Conservation (phyloP, 2,113 vertebrate species). For the Girardinichthys multiradiatus region DNA sequence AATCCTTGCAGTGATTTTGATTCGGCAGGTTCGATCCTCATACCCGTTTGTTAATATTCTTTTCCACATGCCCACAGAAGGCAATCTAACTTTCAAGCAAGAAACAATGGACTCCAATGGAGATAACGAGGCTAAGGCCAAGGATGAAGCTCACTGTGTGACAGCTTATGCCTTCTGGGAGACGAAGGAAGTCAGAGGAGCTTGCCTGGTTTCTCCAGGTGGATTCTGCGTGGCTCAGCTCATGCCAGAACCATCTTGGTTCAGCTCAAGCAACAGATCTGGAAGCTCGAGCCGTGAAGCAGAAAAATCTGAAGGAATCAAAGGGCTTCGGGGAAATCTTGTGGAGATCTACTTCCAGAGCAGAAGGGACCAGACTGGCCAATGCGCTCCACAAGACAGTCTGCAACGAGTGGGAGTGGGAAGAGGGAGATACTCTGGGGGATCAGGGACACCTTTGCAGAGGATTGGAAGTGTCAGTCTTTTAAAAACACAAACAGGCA, state of each 20-base stretch:
- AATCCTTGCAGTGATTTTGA: slow-evolving; percentile 83
- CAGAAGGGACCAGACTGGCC: slow-evolving; percentile 76
- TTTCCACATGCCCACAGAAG: slow-evolving; percentile 84
- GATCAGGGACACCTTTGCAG: slow-evolving; percentile 83
- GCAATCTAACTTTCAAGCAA: slow-evolving; percentile 49
- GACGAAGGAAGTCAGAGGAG: slow-evolving; percentile 83
- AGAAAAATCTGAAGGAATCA: slow-evolving; percentile 54
- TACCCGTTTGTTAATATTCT: slow-evolving; percentile 86
- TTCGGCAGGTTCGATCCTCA: slow-evolving; percentile 80
- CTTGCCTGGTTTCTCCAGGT: slow-evolving; percentile 82
- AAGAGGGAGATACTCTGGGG: slow-evolving; percentile 28
- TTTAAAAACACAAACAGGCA: slow-evolving; percentile 76
- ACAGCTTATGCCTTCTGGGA: slow-evolving; percentile 89
- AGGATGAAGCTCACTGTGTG: slow-evolving; percentile 83
- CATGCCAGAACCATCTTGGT: slow-evolving; percentile 86
- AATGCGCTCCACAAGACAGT: slow-evolving; percentile 80
- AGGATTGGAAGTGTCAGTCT: slow-evolving; percentile 90
- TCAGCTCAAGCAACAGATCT: slow-evolving; percentile 75
- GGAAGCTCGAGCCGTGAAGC: slow-evolving; percentile 79
- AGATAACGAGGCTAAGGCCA: slow-evolving; percentile 17
- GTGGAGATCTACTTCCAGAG: slow-evolving; percentile 90
- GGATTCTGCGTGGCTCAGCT: slow-evolving; percentile 87
- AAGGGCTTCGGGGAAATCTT: slow-evolving; percentile 76
- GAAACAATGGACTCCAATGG: slow-evolving; percentile 40
- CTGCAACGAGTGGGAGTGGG: slow-evolving; percentile 71